Evolutionary conservation across 2,113 vertebrate genomes (phyloP), one percentile per base, ranked within the genome.

Genomic region (Mesocricetus auratus): DNA sequence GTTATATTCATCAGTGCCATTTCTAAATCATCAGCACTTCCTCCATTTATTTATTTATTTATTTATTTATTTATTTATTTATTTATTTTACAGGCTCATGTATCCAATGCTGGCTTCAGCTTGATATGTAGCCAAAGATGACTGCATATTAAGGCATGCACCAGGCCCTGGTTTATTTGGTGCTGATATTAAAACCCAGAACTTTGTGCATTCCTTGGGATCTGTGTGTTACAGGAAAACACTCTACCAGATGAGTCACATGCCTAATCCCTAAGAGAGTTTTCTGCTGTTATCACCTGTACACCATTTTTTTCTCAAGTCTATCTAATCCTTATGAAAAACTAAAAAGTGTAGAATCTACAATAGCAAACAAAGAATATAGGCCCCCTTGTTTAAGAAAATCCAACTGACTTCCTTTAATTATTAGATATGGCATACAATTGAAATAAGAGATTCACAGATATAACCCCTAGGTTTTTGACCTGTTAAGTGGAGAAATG

Each of bases 1-100:
- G 64, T 88, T 93, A 58, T 56, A 81, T 79, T 93, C 94, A 50
- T 88, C 42, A 79, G 26, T 90, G 39, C 85, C 62, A 85, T 94
- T 95, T 90, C 77, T 8, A 86, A 92, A 91, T 45, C 58, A 91
- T 16, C 60, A 90, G 1, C 16, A 74, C 31, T 66, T 87, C 21
- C 45, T 50, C 53, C 36, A n/a, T 24, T 6, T 58, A 8, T 53
- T 53, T 53, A 53, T 53, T 5, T 50, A 50, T 50, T 56, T 47
- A 26, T 47, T 36, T 17, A 13, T 78, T 79, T 33, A 1, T 33
- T 53, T 26, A 31, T 53, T 78, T 2, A 5, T 33, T 56, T 39
- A 9, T 60, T 42, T 45, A 12, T 85, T 50, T 36, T 5, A 53
- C 36, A 39, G 24, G 11, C 64, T 89, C 69, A 64, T 64, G 60